These are phyloP conservation scores for Cantharis lateralis DNA, from an alignment of 2,888 invertebrate genomes.

Conservation along the genomic window DNA sequence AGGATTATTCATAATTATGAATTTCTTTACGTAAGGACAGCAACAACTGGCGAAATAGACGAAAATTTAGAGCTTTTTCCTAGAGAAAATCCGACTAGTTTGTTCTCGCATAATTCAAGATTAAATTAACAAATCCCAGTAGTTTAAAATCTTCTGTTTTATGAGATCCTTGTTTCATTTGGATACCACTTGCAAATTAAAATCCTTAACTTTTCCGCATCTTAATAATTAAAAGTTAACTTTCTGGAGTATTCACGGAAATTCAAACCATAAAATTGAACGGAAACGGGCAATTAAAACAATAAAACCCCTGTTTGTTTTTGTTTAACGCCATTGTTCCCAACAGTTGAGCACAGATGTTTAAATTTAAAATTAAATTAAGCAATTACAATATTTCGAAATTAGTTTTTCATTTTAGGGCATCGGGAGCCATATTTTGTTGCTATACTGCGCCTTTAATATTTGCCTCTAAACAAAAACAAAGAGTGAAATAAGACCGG, in stretches of 20 bases:
- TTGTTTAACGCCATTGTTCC: constrained; percentile 13
- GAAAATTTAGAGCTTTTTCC: not conserved
- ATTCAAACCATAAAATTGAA: constrained; percentile 5
- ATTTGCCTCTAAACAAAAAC: not conserved
- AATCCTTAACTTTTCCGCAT: not conserved
- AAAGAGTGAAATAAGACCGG: constrained; percentile 14
- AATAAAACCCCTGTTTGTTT: constrained; percentile 15
- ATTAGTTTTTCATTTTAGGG: not conserved
- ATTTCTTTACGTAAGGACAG: not conserved
- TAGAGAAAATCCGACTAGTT: not conserved
- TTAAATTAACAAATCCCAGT: not conserved
- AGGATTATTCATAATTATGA: not conserved
- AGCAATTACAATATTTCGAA: not conserved
- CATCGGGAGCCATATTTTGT: not conserved
- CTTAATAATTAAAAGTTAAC: constrained; percentile 7
- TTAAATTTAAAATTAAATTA: constrained; percentile 7
- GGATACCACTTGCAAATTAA: not conserved
- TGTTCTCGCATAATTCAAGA: not conserved
- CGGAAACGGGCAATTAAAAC: constrained; percentile 18
- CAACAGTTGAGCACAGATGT: constrained; percentile 21
- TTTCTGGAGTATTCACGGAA: constrained; percentile 2
- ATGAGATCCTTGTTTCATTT: not conserved
- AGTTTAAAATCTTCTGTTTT: not conserved
- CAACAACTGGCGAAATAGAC: not conserved
- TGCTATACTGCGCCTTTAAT: not conserved